A percentile compares a stretch with the other conserved stretches of the same genome.
These are phyloP conservation scores for Charaxes varanes DNA, from an alignment of 1,140 invertebrate species.

Conservation along the genomic window DNA sequence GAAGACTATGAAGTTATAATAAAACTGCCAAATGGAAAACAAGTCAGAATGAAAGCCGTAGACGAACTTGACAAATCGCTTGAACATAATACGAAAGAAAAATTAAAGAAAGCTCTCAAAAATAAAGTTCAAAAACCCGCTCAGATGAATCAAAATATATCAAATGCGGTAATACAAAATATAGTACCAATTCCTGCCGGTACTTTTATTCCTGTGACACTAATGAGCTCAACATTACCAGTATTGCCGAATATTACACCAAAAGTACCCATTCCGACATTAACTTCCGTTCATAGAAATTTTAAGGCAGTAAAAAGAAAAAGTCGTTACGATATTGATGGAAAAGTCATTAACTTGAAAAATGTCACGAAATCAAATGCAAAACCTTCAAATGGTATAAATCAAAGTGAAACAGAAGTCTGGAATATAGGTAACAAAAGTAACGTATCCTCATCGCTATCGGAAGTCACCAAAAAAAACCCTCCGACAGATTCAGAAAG, in stretches of 20 bases:
- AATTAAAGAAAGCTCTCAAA: constrained; percentile 39
- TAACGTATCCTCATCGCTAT: no score
- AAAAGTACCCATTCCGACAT: constrained; percentile 40
- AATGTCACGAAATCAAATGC: background rate
- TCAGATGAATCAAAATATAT: constrained; percentile 8
- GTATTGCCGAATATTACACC: constrained; percentile 9
- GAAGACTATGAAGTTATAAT: constrained; percentile 54
- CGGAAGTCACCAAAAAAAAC: constrained; percentile 6
- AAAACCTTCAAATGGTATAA: background rate
- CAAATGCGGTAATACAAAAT: constrained; percentile 18
- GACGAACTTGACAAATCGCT: constrained; percentile 35
- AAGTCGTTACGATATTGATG: constrained; percentile 5
- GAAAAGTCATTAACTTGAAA: background rate
- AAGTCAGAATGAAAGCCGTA: constrained; percentile 46
- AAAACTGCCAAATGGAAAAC: constrained; percentile 47
- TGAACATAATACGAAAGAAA: constrained; percentile 39
- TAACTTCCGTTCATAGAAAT: constrained; percentile 16
- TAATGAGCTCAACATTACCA: constrained; percentile 25
- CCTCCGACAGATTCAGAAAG: constrained; percentile 24
- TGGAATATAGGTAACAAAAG: constrained; percentile 1
- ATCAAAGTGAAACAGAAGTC: background rate
- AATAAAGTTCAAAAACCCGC: constrained; percentile 27
- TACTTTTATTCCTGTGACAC: constrained; percentile 48
- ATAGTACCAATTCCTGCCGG: constrained; percentile 34
- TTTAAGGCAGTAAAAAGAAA: constrained; percentile 23